These are phyloP conservation scores for Apteryx owenii DNA, from an alignment of 2,113 vertebrate species.

Conservation along the genomic window DNA sequence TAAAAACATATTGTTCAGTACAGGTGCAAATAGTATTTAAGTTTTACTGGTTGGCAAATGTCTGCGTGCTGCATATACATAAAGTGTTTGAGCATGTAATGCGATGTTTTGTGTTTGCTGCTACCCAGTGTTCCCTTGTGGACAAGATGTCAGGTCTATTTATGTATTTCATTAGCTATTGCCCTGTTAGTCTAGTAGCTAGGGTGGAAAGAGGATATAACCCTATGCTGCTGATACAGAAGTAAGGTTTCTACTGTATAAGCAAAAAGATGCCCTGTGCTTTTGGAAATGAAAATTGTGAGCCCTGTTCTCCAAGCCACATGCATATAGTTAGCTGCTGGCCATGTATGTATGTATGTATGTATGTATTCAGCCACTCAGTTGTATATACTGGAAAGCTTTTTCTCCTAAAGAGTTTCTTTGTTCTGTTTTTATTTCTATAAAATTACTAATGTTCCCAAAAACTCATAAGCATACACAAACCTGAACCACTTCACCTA, in stretches of 20 bases:
- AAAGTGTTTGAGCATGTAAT: background rate
- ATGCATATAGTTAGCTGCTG: background rate
- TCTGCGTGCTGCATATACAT: background rate
- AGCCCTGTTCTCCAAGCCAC: background rate
- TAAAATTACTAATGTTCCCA: slow-evolving; percentile 52
- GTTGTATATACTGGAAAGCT: background rate
- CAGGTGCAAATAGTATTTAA: background rate
- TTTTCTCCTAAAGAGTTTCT: slow-evolving; percentile 21
- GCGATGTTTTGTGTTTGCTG: slow-evolving; percentile 16
- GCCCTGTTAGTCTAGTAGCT: slow-evolving; percentile 19
- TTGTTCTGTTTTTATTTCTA: slow-evolving; percentile 59
- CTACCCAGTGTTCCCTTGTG: background rate
- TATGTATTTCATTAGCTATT: slow-evolving; percentile 66
- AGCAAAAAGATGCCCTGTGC: background rate
- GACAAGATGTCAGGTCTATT: slow-evolving; percentile 45
- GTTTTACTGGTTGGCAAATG: background rate
- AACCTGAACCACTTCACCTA: slow-evolving; percentile 71
- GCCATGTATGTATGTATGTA: background rate
- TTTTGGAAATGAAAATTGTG: slow-evolving; percentile 10
- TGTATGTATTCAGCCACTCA: background rate
- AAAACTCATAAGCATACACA: slow-evolving; percentile 71
- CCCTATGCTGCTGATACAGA: background rate
- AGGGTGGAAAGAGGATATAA: background rate
- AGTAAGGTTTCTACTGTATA: background rate
- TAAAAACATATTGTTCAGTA: background rate